phyloP scores from a whole-genome alignment of 1,140 invertebrate genomes.

The Aricia agestis region DNA sequence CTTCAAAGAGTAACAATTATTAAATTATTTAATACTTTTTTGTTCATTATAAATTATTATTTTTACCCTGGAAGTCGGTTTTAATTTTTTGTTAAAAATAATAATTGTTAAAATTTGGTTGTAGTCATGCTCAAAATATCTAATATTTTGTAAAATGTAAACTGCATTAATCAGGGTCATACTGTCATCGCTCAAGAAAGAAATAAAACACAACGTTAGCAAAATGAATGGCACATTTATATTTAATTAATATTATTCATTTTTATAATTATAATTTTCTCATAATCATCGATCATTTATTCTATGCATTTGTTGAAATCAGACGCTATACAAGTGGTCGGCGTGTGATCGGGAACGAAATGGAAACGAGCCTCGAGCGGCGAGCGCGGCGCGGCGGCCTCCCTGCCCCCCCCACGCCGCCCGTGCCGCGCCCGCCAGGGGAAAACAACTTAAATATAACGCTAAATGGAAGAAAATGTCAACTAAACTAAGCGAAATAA shows the following conservation, averaged over 20 bases:
- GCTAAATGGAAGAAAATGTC: slow-evolving; percentile 67
- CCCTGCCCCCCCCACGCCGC: slow-evolving; percentile 17
- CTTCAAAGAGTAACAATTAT: no score
- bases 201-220: slow-evolving; percentile 70
- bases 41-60: no score
- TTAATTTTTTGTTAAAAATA: no score
- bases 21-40: no score
- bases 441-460: slow-evolving; percentile 59
- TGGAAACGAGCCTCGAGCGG: slow-evolving; percentile 18
- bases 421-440: slow-evolving; percentile 27
- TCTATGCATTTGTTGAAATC: slow-evolving; percentile 62
- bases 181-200: neutral
- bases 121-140: no score
- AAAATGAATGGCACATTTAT: slow-evolving; percentile 76
- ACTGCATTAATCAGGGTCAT: no score
- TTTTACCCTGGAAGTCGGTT: no score
- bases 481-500: slow-evolving; percentile 57
- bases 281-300: slow-evolving; percentile 47
- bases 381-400: slow-evolving; percentile 28
- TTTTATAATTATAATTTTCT: slow-evolving; percentile 74
- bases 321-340: slow-evolving; percentile 29
- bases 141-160: no score
- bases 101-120: no score
- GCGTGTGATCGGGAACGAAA: slow-evolving; percentile 2
- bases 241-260: slow-evolving; percentile 76